phyloP scores from a whole-genome alignment of 2,797 vertebrate species.

The Liasis olivaceus region DNA sequence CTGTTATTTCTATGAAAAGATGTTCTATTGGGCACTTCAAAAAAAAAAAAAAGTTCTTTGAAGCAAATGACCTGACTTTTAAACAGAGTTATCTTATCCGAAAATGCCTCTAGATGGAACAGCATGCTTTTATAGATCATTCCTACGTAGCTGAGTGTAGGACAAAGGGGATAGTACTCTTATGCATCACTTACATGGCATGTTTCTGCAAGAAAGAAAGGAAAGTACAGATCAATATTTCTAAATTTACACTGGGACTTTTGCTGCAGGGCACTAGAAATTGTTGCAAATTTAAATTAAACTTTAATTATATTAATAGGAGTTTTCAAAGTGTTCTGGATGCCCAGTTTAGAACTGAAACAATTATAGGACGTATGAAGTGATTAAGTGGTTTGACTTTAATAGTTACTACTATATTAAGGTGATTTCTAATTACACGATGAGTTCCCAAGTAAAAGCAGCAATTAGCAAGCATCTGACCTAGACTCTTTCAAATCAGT shows the following conservation, averaged over 20 bases:
- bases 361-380: slow-evolving; percentile 53
- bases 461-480: slow-evolving; percentile 55
- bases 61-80: not conserved
- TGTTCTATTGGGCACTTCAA: not conserved
- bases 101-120: slow-evolving; percentile 1
- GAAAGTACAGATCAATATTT: slow-evolving; percentile 25
- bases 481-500: slow-evolving; percentile 53
- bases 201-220: slow-evolving; percentile 11
- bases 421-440: slow-evolving; percentile 61
- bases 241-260: slow-evolving; percentile 36
- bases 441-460: slow-evolving; percentile 56
- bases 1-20: not conserved
- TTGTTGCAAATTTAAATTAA: slow-evolving; percentile 57
- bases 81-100: not conserved
- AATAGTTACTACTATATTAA: slow-evolving; percentile 63
- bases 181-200: not conserved
- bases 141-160: not conserved
- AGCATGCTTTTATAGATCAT: not conserved
- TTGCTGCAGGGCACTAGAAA: slow-evolving; percentile 43
- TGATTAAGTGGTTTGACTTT: slow-evolving; percentile 55
- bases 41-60: not conserved
- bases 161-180: not conserved
- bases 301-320: slow-evolving; percentile 64
- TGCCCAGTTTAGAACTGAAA: slow-evolving; percentile 56
- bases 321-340: slow-evolving; percentile 63